These are phyloP conservation scores for Carcinoscorpius rotundicauda DNA, from an alignment of 1,140 invertebrate species.

Conservation along the genomic window DNA sequence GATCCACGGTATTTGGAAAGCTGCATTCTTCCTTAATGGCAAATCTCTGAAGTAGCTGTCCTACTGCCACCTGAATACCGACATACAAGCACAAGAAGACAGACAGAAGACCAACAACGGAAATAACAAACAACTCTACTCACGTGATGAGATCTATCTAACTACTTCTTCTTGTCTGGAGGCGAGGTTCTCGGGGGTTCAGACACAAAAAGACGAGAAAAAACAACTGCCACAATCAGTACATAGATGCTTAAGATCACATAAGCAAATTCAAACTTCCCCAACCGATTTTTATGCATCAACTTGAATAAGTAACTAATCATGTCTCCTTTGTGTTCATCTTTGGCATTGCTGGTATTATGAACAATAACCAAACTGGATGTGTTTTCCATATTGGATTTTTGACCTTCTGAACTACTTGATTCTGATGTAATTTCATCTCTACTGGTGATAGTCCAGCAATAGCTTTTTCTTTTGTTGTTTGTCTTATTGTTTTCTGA, in stretches of 20 bases:
- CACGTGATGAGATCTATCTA: constrained; percentile 10
- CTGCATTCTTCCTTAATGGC: constrained; percentile 26
- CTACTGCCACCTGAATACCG: constrained; percentile 38
- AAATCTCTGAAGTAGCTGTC: constrained; percentile 36
- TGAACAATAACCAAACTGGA: too few species aligned
- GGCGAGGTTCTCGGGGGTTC: constrained; percentile 27
- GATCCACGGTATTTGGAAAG: constrained; percentile 31
- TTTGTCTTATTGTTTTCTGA: too few species aligned
- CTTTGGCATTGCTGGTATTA: too few species aligned
- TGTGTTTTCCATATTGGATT: too few species aligned
- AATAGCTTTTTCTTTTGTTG: too few species aligned
- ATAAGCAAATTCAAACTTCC: constrained; percentile 31
- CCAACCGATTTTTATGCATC: constrained; percentile 5
- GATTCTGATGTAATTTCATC: too few species aligned
- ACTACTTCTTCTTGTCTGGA: constrained; percentile 25
- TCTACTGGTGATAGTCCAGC: too few species aligned
- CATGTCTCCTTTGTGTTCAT: too few species aligned
- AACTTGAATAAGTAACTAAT: neutral
- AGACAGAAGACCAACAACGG: constrained; percentile 33
- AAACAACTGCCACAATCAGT: constrained; percentile 33
- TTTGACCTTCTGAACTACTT: too few species aligned
- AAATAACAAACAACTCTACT: constrained; percentile 19
- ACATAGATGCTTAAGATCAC: constrained; percentile 35
- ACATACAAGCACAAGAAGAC: constrained; percentile 37
- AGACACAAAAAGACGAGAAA: constrained; percentile 36